Conservation (phyloP, 2,888 invertebrate genomes). For the Sipunculus nudus region DNA sequence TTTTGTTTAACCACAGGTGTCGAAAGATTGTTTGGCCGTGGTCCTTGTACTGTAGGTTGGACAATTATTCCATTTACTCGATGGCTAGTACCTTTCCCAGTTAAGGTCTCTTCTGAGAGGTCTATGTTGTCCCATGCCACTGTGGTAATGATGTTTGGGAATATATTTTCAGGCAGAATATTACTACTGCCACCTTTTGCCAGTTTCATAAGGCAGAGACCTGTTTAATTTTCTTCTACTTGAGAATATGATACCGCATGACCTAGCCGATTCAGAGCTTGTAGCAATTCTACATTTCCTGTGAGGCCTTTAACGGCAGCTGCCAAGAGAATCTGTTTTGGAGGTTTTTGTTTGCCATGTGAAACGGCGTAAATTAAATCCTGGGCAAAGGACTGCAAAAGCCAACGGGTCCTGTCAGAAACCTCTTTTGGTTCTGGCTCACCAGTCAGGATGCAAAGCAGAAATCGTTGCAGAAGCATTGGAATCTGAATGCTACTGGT, state of each 20-base stretch:
- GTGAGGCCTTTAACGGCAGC: slow-evolving; percentile 25
- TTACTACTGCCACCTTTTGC: slow-evolving; percentile 7
- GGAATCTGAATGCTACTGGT: too few relatives aligned
- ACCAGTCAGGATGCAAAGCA: slow-evolving; percentile 5
- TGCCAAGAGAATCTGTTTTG: slow-evolving; percentile 24
- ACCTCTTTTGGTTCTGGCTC: neutral
- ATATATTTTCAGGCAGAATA: slow-evolving; percentile 23
- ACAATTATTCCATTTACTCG: slow-evolving; percentile 42
- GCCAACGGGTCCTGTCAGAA: neutral
- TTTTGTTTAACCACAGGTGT: slow-evolving; percentile 12
- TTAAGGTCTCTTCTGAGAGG: slow-evolving; percentile 38
- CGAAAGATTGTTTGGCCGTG: slow-evolving; percentile 4
- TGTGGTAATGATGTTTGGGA: slow-evolving; percentile 27
- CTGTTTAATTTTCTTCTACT: slow-evolving; percentile 27
- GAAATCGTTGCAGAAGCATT: neutral
- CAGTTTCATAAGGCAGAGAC: slow-evolving; percentile 35
- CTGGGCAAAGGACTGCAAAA: too few relatives aligned
- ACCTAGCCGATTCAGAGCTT: slow-evolving; percentile 24
- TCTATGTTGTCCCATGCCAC: slow-evolving; percentile 46
- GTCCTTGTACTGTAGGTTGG: slow-evolving; percentile 20
- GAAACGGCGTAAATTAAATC: slow-evolving; percentile 18
- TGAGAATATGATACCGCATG: slow-evolving; percentile 28
- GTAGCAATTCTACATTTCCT: slow-evolving; percentile 25
- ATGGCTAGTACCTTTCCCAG: slow-evolving; percentile 36
- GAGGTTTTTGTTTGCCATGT: slow-evolving; percentile 10